Conservation (phyloP, 2,888 invertebrate species). For the Erebia aethiops region DNA sequence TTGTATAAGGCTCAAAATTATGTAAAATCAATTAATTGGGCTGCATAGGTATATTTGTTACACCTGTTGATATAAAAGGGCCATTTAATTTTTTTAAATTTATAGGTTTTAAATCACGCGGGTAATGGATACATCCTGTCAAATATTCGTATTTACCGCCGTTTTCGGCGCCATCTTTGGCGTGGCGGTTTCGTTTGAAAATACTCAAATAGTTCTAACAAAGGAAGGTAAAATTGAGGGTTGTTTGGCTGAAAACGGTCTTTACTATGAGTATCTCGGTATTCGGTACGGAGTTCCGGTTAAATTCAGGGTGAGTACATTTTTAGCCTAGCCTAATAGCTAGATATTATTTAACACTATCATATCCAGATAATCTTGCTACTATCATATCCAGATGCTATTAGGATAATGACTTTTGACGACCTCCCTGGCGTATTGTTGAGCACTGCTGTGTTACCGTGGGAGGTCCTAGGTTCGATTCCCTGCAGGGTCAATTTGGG, state of each 20-base stretch:
- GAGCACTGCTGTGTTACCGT: no score
- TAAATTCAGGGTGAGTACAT: conserved; percentile 63
- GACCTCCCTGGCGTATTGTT: no score
- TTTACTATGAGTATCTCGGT: conserved; percentile 70
- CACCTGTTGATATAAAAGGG: conserved; percentile 31
- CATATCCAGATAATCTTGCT: no score
- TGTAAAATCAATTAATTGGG: neutral
- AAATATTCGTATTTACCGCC: conserved; percentile 48
- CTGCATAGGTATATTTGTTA: conserved; percentile 12
- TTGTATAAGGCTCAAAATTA: conserved; percentile 16
- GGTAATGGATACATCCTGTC: conserved; percentile 37
- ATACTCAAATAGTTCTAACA: conserved; percentile 59
- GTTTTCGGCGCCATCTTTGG: conserved; percentile 41
- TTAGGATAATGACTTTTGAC: no score
- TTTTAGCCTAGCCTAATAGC: neutral
- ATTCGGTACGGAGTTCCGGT: conserved; percentile 66
- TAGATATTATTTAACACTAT: no score
- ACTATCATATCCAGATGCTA: no score
- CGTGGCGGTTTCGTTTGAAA: conserved; percentile 48
- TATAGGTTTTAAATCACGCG: conserved; percentile 22
- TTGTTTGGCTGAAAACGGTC: conserved; percentile 55
- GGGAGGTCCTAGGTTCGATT: no score
- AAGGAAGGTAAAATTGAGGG: conserved; percentile 71
- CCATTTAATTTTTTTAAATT: no score
- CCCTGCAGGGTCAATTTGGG: no score